Conservation (phyloP, 1,140 invertebrate genomes). For the Orius laevigatus region DNA sequence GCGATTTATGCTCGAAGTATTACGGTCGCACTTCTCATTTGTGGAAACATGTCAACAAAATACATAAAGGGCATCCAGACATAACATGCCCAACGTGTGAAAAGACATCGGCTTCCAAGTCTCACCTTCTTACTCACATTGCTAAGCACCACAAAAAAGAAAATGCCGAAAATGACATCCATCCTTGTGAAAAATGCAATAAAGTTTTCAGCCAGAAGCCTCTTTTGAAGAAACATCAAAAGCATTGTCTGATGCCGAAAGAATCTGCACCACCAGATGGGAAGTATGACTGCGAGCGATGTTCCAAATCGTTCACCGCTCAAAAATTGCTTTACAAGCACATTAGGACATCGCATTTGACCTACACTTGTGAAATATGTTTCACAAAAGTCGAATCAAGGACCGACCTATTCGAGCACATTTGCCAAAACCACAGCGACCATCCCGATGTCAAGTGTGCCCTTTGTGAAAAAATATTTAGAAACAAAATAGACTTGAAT, state of each 20-base stretch:
- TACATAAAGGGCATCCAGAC: slow-evolving; percentile 41
- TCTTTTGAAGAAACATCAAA: slow-evolving; percentile 22
- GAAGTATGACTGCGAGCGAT: slow-evolving; percentile 20
- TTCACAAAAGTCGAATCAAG: slow-evolving; percentile 33
- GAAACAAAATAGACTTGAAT: slow-evolving; percentile 35
- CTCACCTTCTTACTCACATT: slow-evolving; percentile 38
- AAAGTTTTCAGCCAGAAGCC: slow-evolving; percentile 23
- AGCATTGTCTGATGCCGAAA: slow-evolving; percentile 22
- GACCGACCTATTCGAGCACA: slow-evolving; percentile 40
- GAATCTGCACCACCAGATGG: slow-evolving; percentile 15
- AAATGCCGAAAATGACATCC: slow-evolving; percentile 11
- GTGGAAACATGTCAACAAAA: slow-evolving; percentile 45
- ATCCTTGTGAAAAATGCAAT: slow-evolving; percentile 21
- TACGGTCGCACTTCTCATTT: slow-evolving; percentile 42
- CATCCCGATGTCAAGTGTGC: slow-evolving; percentile 35
- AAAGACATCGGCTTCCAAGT: slow-evolving; percentile 40
- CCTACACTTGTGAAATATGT: slow-evolving; percentile 29
- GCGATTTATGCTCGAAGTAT: slow-evolving; percentile 43
- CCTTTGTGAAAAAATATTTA: slow-evolving; percentile 35
- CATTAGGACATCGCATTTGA: slow-evolving; percentile 20
- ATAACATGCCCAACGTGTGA: slow-evolving; percentile 40
- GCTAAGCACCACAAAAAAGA: slow-evolving; percentile 34
- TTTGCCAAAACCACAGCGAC: slow-evolving; percentile 36
- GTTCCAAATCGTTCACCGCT: slow-evolving; percentile 21
- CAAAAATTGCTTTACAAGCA: slow-evolving; percentile 21